Conservation (phyloP, 2,888 invertebrate genomes). For the Macrosiphum euphorbiae region DNA sequence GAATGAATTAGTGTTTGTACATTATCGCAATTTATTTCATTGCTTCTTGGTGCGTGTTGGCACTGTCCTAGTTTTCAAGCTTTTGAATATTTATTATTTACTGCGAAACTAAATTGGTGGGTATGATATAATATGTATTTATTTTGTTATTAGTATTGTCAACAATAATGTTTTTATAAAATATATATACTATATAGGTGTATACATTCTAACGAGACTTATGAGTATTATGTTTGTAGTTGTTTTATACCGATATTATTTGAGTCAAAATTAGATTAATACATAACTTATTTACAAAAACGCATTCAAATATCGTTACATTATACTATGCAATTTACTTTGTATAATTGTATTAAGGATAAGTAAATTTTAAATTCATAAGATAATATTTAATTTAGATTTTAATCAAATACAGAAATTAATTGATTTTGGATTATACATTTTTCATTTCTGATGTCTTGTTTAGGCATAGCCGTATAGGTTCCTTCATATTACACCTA, state of each 20-base stretch:
- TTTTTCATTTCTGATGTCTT: not conserved
- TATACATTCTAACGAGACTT: not conserved
- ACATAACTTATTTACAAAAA: not conserved
- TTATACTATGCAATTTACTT: not conserved
- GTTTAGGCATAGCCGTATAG: not conserved
- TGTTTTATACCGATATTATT: not conserved
- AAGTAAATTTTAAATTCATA: not conserved
- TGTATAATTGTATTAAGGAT: not conserved
- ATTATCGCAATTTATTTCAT: not conserved
- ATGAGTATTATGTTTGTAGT: not conserved
- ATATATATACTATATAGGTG: not conserved
- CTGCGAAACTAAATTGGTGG: not conserved
- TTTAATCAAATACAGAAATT: not conserved
- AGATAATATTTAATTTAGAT: not conserved
- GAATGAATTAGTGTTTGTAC: not conserved
- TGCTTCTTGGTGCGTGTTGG: not conserved
- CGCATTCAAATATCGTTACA: not conserved
- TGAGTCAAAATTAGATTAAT: not conserved
- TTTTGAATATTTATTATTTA: constrained; percentile 5
- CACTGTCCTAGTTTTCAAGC: not conserved
- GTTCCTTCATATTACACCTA: not conserved
- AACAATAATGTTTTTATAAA: not conserved
- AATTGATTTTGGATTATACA: not conserved
- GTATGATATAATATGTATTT: not conserved
- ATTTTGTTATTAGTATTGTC: not conserved